Conservation (phyloP, 2,888 invertebrate genomes). For the Acronicta alni region DNA sequence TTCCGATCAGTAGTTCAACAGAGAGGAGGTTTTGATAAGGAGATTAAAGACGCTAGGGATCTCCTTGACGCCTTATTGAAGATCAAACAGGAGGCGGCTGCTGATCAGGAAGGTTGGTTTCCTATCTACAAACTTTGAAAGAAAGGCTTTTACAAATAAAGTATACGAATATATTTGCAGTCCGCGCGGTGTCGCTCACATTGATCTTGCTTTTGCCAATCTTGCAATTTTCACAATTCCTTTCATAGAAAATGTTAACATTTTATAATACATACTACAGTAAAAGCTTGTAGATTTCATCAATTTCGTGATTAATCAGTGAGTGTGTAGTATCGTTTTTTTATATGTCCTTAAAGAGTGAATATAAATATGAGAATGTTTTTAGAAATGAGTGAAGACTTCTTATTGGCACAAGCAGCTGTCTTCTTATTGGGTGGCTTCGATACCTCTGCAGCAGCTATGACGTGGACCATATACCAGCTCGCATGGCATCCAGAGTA, state of each 20-base stretch:
- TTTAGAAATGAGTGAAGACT: constrained; percentile 64
- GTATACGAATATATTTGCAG: too few relatives aligned
- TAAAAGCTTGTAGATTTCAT: too few relatives aligned
- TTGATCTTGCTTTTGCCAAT: too few relatives aligned
- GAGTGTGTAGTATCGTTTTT: too few relatives aligned
- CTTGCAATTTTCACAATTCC: too few relatives aligned
- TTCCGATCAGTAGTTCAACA: constrained; percentile 58
- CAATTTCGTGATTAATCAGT: too few relatives aligned
- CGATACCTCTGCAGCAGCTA: constrained; percentile 60
- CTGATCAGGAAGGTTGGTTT: constrained; percentile 57
- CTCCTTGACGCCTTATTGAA: constrained; percentile 68
- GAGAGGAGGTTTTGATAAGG: constrained; percentile 54
- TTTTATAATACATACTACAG: too few relatives aligned
- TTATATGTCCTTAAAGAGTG: too few relatives aligned
- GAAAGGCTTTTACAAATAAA: too few relatives aligned
- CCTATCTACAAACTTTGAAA: too few relatives aligned
- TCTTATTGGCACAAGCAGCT: constrained; percentile 69
- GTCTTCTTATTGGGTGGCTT: constrained; percentile 70
- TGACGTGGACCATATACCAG: constrained; percentile 62
- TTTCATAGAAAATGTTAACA: too few relatives aligned
- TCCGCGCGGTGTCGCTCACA: too few relatives aligned
- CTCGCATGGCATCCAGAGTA: constrained; percentile 61
- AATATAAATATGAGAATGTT: not conserved
- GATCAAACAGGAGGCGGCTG: constrained; percentile 61
- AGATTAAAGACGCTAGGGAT: constrained; percentile 55